Evolutionary conservation across 2,888 invertebrate species (phyloP), one percentile per base, ranked within the genome.

Genomic region (Malachius bipustulatus): DNA sequence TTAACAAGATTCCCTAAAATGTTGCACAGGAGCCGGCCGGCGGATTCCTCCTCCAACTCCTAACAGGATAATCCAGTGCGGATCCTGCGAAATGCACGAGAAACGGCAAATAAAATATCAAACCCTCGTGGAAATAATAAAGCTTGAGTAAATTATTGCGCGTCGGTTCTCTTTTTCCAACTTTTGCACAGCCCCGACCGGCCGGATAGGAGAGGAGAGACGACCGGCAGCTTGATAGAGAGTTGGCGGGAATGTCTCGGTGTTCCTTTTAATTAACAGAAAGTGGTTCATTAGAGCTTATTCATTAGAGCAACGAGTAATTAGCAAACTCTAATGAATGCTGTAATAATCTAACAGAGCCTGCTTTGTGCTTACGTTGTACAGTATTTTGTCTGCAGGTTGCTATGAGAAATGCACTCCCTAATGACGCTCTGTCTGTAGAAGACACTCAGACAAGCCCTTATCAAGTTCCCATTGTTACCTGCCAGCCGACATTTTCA

Each of bases 271-370:
- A 80, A 81, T 81, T 81, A 80, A 80, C 80, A 79, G 78, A 81
- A 80, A 81, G 81, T 80, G 80, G 80, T 81, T 81, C 81, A 81
- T 81, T 81, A 80, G 79, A 78, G 80, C 78, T 80, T 80, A 80
- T 80, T 81, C 80, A 81, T 81, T 81, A 81, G 78, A 79, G 79
- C 78, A 78, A 78, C 78, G 77, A 78, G 79, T 80, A 81, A 81
- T 81, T 80, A 81, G 80, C 77, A 78, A 79, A 78, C 77, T 80
- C 78, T 78, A 80, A 77, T 77, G 77, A 77, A 77, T 77, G 75
- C 76, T 73, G 75, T 76, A 76, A 76, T 77, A 77, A 77, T 77
- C 75, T 75, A 74, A 73, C 60, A 60, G 60, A 58, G 57, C 56
- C 55, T 57, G 48, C 49, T n/a, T 28, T n/a, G 6, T 31, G 31